Evolutionary conservation across 1,140 invertebrate species (phyloP).

Genomic region (Cotesia vestalis): DNA sequence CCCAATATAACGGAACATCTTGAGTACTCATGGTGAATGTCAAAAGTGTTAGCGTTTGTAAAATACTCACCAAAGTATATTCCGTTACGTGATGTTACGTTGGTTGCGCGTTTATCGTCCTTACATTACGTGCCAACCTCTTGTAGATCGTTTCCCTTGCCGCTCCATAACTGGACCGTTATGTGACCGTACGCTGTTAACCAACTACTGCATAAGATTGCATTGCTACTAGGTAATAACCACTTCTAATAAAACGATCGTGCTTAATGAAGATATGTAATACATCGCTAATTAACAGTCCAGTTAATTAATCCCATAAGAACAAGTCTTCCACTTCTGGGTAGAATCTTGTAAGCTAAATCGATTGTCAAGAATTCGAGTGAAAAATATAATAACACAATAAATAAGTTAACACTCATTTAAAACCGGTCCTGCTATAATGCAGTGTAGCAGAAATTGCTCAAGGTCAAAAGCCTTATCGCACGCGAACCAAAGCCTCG

Average conservation of each 20-base stretch:
- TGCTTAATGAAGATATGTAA: not conserved
- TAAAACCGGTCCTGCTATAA: constrained; percentile 19
- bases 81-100: constrained; percentile 35
- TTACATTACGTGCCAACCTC: constrained; percentile 5
- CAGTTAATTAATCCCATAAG: too few species aligned
- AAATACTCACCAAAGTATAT: not conserved
- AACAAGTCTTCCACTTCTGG: too few species aligned
- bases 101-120: constrained; percentile 14
- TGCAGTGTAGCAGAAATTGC: constrained; percentile 24
- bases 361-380: too few species aligned
- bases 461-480: constrained; percentile 26
- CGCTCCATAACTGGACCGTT: constrained; percentile 23
- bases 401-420: too few species aligned
- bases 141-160: constrained; percentile 52
- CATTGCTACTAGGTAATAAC: not conserved
- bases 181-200: constrained; percentile 19
- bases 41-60: too few species aligned
- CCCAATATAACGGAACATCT: too few species aligned
- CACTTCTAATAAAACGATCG: not conserved
- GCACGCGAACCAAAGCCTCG: not conserved
- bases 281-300: too few species aligned
- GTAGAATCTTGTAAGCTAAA: too few species aligned
- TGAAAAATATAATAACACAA: too few species aligned
- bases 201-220: not conserved
- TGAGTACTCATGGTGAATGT: too few species aligned